Base-by-base conservation (phyloP, 37 sponge, comb jelly and placozoan species). In the Agelas oroides region DNA sequence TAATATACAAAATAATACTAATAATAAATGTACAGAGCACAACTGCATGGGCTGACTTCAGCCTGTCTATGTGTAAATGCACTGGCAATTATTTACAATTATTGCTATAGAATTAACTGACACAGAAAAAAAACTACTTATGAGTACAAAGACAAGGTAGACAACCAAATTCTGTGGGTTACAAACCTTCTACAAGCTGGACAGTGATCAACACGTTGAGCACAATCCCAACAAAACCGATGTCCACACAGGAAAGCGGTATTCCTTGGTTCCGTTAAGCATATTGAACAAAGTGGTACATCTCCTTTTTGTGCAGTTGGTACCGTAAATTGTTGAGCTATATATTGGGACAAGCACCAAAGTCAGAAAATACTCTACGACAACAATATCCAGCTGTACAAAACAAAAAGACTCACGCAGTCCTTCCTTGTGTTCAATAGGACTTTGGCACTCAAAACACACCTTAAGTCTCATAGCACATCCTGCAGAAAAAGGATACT, bases 221-320 rank as follows among this genome's bases (percentile, higher is more conserved):
- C 85, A 57, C 95, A 95, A 17, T 91, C 87, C 76, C 84, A 89
- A 66, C 95, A 95, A 33, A 89, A 70, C 76, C 86, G 88, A 61
- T 95, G 95, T 17, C 95, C 95, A 76, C 95, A 95, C 67, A 81
- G 77, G 65, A 95, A 82, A 24, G 92, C 92, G 53, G 92, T 90
- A 77, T 95, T 83, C 71, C 74, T 91, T 18, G 89, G 89, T 34
- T 87, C 89, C 28, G 81, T 83, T 65, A 88, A 77, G 52, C 95
- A 95, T 21, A 95, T 86, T 23, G 72, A 62, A 79, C 95, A 95
- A 33, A 56, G 74, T 23, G 61, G 46, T 12, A 8, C 8, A 8
- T 46, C 46, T 46, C 46, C 46, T 8, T 46, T 8, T 8, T 3
- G 46, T 46, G 8, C 46, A 46, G 46, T 8, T 8, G 46, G 8